These are phyloP conservation scores for Zelleria hepariella DNA, from an alignment of 2,888 invertebrate genomes.

Conservation along the genomic window DNA sequence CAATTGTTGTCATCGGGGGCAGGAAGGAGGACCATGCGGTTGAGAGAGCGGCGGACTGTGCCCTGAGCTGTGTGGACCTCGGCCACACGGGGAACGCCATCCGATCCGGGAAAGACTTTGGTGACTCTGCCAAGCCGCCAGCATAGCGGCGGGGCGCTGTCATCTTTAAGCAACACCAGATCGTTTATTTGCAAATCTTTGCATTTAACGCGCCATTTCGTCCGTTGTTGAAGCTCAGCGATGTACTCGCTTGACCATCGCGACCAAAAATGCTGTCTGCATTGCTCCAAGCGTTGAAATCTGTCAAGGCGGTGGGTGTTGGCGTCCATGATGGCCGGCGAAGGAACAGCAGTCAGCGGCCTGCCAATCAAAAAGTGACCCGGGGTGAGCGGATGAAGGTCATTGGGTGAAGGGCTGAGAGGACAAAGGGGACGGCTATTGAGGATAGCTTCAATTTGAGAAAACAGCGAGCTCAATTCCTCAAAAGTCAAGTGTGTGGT, in stretches of 20 bases:
- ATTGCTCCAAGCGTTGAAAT: slow-evolving; percentile 6
- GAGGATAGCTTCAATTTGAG: background rate
- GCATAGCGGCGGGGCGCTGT: background rate
- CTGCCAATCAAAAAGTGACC: background rate
- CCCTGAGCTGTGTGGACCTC: background rate
- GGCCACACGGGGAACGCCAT: background rate
- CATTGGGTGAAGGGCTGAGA: background rate
- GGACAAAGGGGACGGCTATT: no score
- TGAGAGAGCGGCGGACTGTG: background rate
- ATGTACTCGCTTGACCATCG: slow-evolving; percentile 7
- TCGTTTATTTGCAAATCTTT: background rate
- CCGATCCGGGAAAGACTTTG: background rate
- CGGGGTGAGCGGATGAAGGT: background rate
- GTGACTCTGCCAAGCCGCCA: background rate
- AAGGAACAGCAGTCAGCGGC: background rate
- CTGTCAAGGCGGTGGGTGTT: no score
- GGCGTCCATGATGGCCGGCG: background rate
- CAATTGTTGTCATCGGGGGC: no score
- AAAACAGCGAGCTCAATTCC: background rate
- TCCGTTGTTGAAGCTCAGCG: slow-evolving; percentile 5
- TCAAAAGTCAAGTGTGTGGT: background rate
- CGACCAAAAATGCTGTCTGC: slow-evolving; percentile 8
- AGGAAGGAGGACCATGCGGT: no score
- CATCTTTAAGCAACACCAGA: background rate
- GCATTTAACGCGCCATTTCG: background rate